Evolutionary conservation across 2,797 vertebrate species (phyloP).

Genomic region (Hipposideros larvatus): DNA sequence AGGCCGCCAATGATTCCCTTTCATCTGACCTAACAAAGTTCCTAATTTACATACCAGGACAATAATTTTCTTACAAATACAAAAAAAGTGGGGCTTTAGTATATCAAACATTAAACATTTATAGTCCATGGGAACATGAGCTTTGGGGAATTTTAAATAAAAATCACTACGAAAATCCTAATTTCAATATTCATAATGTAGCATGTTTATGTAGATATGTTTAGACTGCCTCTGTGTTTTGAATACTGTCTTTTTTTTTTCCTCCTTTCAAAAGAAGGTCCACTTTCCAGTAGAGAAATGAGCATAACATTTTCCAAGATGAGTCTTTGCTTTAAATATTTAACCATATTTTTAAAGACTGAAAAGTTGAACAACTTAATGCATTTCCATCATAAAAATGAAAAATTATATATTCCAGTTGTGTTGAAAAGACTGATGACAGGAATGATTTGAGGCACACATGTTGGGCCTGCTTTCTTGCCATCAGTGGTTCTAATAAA

Average conservation of each 20-base stretch:
- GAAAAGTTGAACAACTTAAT: constrained; percentile 60
- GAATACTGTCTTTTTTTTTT: neutral
- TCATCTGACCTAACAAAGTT: neutral
- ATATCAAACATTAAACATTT: neutral
- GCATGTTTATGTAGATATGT: neutral
- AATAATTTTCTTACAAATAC: neutral
- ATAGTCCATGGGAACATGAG: neutral
- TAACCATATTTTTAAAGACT: constrained; percentile 33
- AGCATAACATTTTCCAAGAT: constrained; percentile 48
- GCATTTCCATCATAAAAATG: constrained; percentile 52
- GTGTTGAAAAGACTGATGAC: constrained; percentile 42
- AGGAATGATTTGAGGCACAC: constrained; percentile 49
- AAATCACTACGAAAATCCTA: constrained; percentile 21
- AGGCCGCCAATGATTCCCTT: neutral
- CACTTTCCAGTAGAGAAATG: neutral
- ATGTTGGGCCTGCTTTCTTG: neutral
- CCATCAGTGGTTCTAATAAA: constrained; percentile 60
- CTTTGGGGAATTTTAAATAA: constrained; percentile 17
- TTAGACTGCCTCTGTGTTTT: neutral
- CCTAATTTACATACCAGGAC: neutral
- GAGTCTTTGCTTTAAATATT: constrained; percentile 54
- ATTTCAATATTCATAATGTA: neutral
- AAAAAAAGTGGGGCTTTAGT: neutral
- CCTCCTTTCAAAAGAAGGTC: neutral
- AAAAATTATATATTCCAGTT: constrained; percentile 25